Conservation (phyloP, 1,140 invertebrate genomes). For the Macrotrachela quadricornifera region DNA sequence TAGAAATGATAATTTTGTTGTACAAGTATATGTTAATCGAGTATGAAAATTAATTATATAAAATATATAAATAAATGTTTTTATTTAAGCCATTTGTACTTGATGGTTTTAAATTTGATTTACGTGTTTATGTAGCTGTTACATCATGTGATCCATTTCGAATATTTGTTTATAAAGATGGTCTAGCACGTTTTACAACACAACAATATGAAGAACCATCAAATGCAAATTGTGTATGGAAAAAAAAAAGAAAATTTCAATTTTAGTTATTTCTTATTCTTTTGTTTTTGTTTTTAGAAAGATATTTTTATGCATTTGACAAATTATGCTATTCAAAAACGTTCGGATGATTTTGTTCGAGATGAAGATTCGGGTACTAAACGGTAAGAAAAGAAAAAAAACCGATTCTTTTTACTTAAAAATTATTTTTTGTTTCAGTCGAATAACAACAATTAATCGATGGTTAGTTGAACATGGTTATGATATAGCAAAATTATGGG, state of each 20-base stretch:
- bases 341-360: conserved; percentile 48
- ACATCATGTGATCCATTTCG: conserved; percentile 33
- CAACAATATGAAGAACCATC: conserved; percentile 57
- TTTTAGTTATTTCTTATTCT: too few species aligned
- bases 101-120: conserved; percentile 36
- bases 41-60: background rate
- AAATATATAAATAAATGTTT: conserved; percentile 6
- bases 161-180: conserved; percentile 32
- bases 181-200: conserved; percentile 51
- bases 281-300: conserved; percentile 19
- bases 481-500: conserved; percentile 45
- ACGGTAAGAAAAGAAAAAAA: conserved; percentile 37
- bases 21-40: conserved; percentile 5
- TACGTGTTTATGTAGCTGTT: conserved; percentile 32
- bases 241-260: too few species aligned
- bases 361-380: conserved; percentile 55
- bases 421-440: too few species aligned
- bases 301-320: conserved; percentile 33
- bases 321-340: conserved; percentile 33
- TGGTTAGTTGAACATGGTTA: conserved; percentile 46
- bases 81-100: conserved; percentile 33
- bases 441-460: conserved; percentile 55
- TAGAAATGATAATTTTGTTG: conserved; percentile 6
- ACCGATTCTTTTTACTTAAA: too few species aligned
- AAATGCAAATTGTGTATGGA: conserved; percentile 15